These are phyloP conservation scores for Callimorpha dominula DNA, from an alignment of 2,888 invertebrate species.

Conservation along the genomic window DNA sequence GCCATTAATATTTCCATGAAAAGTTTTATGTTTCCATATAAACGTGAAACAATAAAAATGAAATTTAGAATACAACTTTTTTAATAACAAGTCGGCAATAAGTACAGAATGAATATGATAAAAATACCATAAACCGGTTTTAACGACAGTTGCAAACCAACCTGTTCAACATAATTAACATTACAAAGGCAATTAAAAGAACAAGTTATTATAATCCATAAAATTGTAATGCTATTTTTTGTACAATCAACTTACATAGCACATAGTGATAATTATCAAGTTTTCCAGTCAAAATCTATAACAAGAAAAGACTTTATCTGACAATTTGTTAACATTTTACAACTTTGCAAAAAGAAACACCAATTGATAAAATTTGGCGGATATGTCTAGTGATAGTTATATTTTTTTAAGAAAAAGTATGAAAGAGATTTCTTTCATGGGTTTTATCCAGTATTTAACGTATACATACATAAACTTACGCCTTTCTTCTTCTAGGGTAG, in stretches of 20 bases:
- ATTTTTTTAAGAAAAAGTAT: too few relatives aligned
- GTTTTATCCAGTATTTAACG: too few relatives aligned
- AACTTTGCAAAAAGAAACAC: too few relatives aligned
- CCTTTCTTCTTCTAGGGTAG: too few relatives aligned
- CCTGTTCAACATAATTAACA: slow-evolving; percentile 20
- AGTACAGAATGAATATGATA: slow-evolving; percentile 33
- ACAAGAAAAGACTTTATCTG: too few relatives aligned
- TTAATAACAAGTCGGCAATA: slow-evolving; percentile 38
- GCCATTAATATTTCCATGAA: slow-evolving; percentile 3
- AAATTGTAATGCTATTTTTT: not conserved
- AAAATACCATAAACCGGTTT: slow-evolving; percentile 31
- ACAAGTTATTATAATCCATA: not conserved
- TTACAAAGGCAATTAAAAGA: slow-evolving; percentile 11
- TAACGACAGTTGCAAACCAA: slow-evolving; percentile 47
- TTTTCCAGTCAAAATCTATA: too few relatives aligned
- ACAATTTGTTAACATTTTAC: too few relatives aligned
- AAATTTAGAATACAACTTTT: slow-evolving; percentile 42
- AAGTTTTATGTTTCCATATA: slow-evolving; percentile 13
- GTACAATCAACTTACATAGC: not conserved
- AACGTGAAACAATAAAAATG: slow-evolving; percentile 36
- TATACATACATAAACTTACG: too few relatives aligned
- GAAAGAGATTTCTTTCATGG: too few relatives aligned
- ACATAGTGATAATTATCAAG: not conserved
- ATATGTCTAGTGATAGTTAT: too few relatives aligned
- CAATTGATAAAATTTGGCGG: too few relatives aligned